These are phyloP conservation scores for Gobius niger DNA, from an alignment of 2,113 vertebrate genomes.

Conservation along the genomic window DNA sequence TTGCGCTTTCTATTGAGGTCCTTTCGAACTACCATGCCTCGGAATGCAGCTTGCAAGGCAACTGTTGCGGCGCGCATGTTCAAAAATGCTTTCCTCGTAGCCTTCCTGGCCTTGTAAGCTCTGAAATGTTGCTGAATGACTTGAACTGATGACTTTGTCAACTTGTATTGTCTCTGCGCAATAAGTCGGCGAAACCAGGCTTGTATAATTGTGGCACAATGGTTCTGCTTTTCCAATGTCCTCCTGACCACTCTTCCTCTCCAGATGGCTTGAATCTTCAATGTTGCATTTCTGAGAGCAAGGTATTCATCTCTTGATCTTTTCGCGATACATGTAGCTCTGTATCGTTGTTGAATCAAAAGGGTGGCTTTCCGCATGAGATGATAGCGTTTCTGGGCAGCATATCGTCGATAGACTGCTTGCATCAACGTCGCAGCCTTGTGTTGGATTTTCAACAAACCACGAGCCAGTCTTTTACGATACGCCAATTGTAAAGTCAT, in stretches of 20 bases:
- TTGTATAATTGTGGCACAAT: slow-evolving; percentile 79
- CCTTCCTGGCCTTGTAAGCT: slow-evolving; percentile 63
- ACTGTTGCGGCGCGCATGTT: slow-evolving; percentile 63
- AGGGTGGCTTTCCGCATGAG: slow-evolving; percentile 58
- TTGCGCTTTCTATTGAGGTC: slow-evolving; percentile 52
- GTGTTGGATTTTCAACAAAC: slow-evolving; percentile 53
- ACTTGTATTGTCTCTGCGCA: slow-evolving; percentile 64
- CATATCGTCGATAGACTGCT: slow-evolving; percentile 74
- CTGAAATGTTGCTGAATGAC: slow-evolving; percentile 80
- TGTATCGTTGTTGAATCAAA: slow-evolving; percentile 77
- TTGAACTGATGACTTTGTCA: slow-evolving; percentile 66
- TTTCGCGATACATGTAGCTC: slow-evolving; percentile 67
- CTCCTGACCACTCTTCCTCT: slow-evolving; percentile 75
- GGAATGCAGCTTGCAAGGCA: slow-evolving; percentile 80
- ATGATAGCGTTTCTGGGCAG: slow-evolving; percentile 64
- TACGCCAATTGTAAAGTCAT: slow-evolving; percentile 81
- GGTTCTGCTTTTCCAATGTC: slow-evolving; percentile 55
- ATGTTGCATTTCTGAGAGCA: slow-evolving; percentile 43
- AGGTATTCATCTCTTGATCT: slow-evolving; percentile 60
- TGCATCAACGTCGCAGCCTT: slow-evolving; percentile 81
- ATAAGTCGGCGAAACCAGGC: slow-evolving; percentile 77
- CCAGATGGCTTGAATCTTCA: slow-evolving; percentile 83
- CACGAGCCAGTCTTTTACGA: slow-evolving; percentile 76
- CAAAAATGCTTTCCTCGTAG: slow-evolving; percentile 60
- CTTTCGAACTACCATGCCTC: slow-evolving; percentile 75